Base-by-base conservation (phyloP, 2,113 vertebrate genomes). In the Scomber scombrus region DNA sequence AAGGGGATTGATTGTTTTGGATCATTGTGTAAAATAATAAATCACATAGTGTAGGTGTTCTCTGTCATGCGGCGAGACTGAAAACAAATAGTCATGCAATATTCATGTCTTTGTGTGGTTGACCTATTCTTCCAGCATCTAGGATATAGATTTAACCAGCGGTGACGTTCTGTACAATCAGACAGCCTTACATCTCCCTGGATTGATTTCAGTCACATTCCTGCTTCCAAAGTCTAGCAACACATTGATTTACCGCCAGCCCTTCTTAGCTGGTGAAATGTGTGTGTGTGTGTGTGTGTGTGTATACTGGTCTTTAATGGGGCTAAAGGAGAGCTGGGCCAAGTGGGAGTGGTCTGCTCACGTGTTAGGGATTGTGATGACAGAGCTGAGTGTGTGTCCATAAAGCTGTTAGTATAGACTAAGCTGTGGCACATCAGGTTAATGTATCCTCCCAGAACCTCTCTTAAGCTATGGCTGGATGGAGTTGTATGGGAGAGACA, bases 321-420 rank as follows among this genome's bases (percentile, higher is more conserved):
- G 62, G 43, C 50, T 61, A 57, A 84, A 62, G 64, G 76, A 67
- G 58, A 54, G 9, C 29, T 13, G 11, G 81, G 78, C 80, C 72
- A 78, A 72, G 62, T 45, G 58, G 88, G 80, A 81, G 70, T 71
- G 43, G 56, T 62, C 34, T 2, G 21, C 80, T 91, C 89, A 90
- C 64, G n/a, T 86, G 82, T 84, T 49, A 12, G 69, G 75, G 73
- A 87, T 87, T 90, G 81, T 76, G 78, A 84, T n/a, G 65, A 55
- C 63, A 67, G 15, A 7, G 34, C 23, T 47, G 61, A 10, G 77
- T 66, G 47, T 88, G 75, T 81, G 75, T 58, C 71, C 70, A 61
- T 85, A 87, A 88, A 86, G 78, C 78, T 85, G 82, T 84, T 76
- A 55, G 65, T 49, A 70, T 62, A 84, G 80, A 55, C 71, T 83